A percentile compares a stretch with the other conserved stretches of the same genome.
phyloP scores from a whole-genome alignment of 2,888 invertebrate genomes.

The Eumerus sabulonum region DNA sequence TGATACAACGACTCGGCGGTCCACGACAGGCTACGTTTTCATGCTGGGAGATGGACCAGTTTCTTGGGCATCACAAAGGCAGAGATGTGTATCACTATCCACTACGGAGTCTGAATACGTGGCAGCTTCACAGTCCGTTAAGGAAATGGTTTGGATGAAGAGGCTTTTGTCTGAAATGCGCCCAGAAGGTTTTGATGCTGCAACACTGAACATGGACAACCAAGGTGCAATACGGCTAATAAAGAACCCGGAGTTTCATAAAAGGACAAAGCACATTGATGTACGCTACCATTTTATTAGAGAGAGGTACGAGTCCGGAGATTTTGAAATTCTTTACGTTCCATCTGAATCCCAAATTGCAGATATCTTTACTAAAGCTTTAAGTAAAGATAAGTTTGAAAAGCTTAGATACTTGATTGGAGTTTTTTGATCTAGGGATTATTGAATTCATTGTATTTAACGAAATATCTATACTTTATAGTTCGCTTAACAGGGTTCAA shows the following conservation, averaged over 20 bases:
- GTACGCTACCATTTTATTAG: neutral
- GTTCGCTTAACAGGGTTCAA: no score
- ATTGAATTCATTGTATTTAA: no score
- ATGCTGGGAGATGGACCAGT: constrained; percentile 18
- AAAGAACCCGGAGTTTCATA: no score
- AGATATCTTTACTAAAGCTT: constrained; percentile 25
- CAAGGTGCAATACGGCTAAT: no score
- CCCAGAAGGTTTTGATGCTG: neutral
- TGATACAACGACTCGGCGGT: constrained; percentile 12
- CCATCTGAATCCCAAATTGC: constrained; percentile 38
- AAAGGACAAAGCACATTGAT: no score
- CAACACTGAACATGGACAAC: constrained; percentile 69
- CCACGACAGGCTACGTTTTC: constrained; percentile 35
- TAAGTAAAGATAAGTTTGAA: constrained; percentile 22
- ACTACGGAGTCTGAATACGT: constrained; percentile 73
- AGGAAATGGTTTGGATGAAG: constrained; percentile 67
- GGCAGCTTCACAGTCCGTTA: constrained; percentile 69
- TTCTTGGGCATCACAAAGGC: constrained; percentile 43
- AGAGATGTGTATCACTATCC: constrained; percentile 63
- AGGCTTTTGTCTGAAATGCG: constrained; percentile 8
- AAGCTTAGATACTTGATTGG: neutral
- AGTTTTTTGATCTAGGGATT: no score
- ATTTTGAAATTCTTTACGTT: constrained; percentile 30
- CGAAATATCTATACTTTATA: no score
- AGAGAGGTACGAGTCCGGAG: neutral